Conservation (phyloP, 2,113 vertebrate genomes). For the Malurus cyaneus region DNA sequence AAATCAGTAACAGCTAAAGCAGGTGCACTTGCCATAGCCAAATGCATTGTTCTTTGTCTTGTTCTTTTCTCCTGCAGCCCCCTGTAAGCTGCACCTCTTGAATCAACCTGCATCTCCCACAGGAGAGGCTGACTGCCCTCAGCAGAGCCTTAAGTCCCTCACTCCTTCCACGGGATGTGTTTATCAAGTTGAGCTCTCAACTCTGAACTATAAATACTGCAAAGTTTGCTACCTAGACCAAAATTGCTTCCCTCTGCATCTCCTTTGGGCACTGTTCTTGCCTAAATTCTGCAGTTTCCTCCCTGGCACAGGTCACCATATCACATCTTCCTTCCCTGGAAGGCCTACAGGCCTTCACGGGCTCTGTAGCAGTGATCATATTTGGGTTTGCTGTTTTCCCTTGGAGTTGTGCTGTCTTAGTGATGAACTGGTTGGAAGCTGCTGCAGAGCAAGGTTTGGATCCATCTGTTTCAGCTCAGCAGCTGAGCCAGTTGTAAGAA, state of each 20-base stretch:
- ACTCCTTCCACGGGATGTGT: background rate
- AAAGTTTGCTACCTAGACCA: background rate
- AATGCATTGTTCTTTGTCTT: background rate
- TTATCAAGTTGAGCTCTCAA: background rate
- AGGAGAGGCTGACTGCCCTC: background rate
- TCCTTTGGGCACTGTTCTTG: background rate
- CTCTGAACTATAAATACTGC: background rate
- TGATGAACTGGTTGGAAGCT: background rate
- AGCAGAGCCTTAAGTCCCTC: background rate
- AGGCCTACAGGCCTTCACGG: background rate
- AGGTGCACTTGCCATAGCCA: background rate
- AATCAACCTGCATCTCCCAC: background rate
- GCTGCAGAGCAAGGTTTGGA: conserved; percentile 1
- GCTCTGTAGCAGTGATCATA: background rate
- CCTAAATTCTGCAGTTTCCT: background rate
- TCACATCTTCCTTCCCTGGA: background rate
- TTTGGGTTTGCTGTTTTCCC: background rate
- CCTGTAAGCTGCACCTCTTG: background rate
- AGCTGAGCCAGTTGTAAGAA: background rate
- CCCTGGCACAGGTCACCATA: background rate
- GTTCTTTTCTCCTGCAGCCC: background rate
- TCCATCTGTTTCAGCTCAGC: background rate
- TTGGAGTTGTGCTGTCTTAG: background rate
- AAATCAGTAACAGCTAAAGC: background rate
- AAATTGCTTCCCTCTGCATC: background rate